Base-by-base conservation (phyloP, 2,113 vertebrate genomes). In the Gila orcuttii region DNA sequence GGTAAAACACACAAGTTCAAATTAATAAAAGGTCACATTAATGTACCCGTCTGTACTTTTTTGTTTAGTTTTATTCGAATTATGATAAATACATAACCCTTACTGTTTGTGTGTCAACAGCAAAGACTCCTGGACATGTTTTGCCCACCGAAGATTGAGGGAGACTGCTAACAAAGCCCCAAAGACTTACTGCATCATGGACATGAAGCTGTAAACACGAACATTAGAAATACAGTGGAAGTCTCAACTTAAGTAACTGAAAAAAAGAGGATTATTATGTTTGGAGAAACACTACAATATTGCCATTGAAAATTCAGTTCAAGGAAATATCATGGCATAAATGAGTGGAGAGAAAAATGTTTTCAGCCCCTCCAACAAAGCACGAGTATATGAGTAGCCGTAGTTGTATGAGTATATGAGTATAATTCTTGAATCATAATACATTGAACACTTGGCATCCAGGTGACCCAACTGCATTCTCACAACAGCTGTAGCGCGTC, bases 31-130 rank as follows among this genome's bases (percentile, higher is more conserved):
- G 23, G 12, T 50, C 21, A 42, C 25, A 50, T 77, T 33, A n/a
- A 42, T 42, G 21, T 62, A 74, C 69, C 36, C 11, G 3, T 8
- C 21, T 1, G 9, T 42, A 25, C n/a, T 25, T 45, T 8, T 19
- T 42, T 19, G 3, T 31, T 9, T 52, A 2, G 3, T 23, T 13
- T 31, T 23, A 8, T 55, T 21, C 23, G 21, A 79, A 79, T 23
- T n/a, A 42, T 25, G 31, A 13, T 62, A 25, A n/a, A 33, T 52
- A 8, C 4, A 2, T 31, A 10, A 28, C 60, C 17, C 76, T 85
- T 87, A 96, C 95, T 94, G 88, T 94, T 89, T 96, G 94, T 39
- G 95, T 97, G 88, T 94, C 92, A 81, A 96, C 4, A 2, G 95
- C 92, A 87, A 93, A 97, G 83, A 96, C 88, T 10, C 94, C 90